These are phyloP conservation scores for Zaprionus camerounensis DNA, from an alignment of 1,140 invertebrate species.

Conservation along the genomic window DNA sequence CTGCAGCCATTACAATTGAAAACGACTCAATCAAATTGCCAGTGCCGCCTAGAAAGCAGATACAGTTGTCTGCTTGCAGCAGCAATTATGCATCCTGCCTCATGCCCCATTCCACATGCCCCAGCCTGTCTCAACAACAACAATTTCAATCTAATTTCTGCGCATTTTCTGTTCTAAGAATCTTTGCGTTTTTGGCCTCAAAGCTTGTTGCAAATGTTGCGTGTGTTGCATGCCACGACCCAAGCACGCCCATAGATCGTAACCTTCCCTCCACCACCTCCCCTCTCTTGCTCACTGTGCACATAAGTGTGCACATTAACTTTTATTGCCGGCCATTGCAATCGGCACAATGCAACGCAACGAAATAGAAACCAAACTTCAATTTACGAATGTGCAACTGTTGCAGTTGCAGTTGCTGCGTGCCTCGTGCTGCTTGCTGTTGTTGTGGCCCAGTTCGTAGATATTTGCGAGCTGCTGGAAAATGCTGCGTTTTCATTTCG, in stretches of 20 bases:
- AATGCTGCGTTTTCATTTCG: conserved; percentile 53
- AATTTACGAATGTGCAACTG: conserved; percentile 59
- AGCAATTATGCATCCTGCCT: conserved; percentile 65
- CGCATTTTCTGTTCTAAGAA: conserved; percentile 69
- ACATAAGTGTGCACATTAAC: conserved; percentile 74
- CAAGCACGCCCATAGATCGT: conserved; percentile 13
- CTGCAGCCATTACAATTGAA: conserved; percentile 75
- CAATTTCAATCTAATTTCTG: conserved; percentile 81
- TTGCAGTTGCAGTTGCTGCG: conserved; percentile 31
- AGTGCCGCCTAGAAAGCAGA: conserved; percentile 12
- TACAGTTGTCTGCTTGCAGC: conserved; percentile 38
- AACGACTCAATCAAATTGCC: conserved; percentile 82
- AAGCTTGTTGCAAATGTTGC: conserved; percentile 56
- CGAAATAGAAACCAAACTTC: conserved; percentile 36
- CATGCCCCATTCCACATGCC: background rate
- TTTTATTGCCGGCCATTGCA: conserved; percentile 70
- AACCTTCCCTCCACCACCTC: background rate
- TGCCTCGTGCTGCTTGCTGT: conserved; percentile 17
- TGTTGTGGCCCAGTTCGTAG: conserved; percentile 44
- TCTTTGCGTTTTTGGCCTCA: conserved; percentile 62
- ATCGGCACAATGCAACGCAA: conserved; percentile 43
- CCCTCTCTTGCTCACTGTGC: conserved; percentile 15
- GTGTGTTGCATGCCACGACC: conserved; percentile 41
- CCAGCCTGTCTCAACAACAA: conserved; percentile 38
- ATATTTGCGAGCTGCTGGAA: conserved; percentile 71